Conservation (phyloP, 2,797 vertebrate species). For the Trachurus trachurus region DNA sequence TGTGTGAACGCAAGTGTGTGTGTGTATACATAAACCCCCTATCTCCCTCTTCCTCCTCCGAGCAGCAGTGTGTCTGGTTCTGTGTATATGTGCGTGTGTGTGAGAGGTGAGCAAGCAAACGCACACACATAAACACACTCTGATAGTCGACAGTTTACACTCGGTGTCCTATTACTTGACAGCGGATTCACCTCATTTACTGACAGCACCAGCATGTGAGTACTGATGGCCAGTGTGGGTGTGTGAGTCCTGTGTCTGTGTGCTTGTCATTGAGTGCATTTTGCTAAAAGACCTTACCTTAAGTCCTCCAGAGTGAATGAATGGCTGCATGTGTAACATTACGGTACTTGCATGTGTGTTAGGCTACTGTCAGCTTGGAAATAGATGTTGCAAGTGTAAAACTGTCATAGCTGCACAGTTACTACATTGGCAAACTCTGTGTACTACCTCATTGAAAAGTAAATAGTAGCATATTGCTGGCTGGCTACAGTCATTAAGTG, state of each 20-base stretch:
- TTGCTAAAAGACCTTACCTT: background rate
- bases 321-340: background rate
- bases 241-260: constrained; percentile 1
- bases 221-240: constrained; percentile 52
- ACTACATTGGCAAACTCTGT: background rate
- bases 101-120: constrained; percentile 46
- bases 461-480: background rate
- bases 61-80: constrained; percentile 18
- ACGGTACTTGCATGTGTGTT: background rate
- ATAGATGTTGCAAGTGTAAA: constrained; percentile 5
- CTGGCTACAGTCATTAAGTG: background rate
- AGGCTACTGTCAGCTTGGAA: constrained; percentile 35
- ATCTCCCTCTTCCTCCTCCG: constrained; percentile 35
- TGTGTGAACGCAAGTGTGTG: background rate
- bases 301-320: background rate
- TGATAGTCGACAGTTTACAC: constrained; percentile 63
- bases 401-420: constrained; percentile 21
- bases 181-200: constrained; percentile 61
- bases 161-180: constrained; percentile 72
- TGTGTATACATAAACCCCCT: constrained; percentile 44
- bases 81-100: constrained; percentile 28
- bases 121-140: constrained; percentile 40
- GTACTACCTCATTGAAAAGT: background rate
- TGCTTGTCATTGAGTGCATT: constrained; percentile 32
- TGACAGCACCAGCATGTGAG: constrained; percentile 75